Percentiles rank a stretch among this genome's conserved stretches.
phyloP scores from a whole-genome alignment of 2,797 vertebrate genomes.

The Peromyscus aztecus region DNA sequence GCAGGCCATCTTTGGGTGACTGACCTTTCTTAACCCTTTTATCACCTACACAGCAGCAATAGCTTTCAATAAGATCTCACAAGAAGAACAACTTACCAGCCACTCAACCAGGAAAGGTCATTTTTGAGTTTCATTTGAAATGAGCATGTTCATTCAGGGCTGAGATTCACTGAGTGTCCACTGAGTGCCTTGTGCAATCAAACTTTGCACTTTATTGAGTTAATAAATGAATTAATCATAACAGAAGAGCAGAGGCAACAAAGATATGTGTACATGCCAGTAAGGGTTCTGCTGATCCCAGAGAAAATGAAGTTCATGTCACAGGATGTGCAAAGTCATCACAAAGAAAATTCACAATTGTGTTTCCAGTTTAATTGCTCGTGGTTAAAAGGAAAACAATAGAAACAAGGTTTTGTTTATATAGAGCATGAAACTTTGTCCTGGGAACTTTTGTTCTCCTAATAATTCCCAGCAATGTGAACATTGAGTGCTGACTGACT shows the following conservation, averaged over 20 bases:
- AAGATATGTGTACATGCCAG: constrained; percentile 36
- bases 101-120: background rate
- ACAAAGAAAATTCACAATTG: constrained; percentile 75
- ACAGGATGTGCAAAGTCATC: constrained; percentile 74
- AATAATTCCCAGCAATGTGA: constrained; percentile 80
- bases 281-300: constrained; percentile 58
- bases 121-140: constrained; percentile 10
- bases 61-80: background rate
- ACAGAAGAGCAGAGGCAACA: constrained; percentile 11
- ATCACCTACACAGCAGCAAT: background rate
- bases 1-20: background rate
- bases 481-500: constrained; percentile 57
- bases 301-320: constrained; percentile 23
- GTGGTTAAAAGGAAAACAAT: constrained; percentile 78
- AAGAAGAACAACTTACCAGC: background rate
- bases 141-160: constrained; percentile 7
- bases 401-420: constrained; percentile 77
- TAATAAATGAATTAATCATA: constrained; percentile 59
- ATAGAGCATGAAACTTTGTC: constrained; percentile 75
- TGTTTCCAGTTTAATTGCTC: constrained; percentile 75
- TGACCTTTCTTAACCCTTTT: background rate
- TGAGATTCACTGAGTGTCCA: background rate
- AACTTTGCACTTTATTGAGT: constrained; percentile 44
- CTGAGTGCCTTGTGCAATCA: background rate
- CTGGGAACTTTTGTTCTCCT: constrained; percentile 81